These are phyloP conservation scores for Aphodius sticticus DNA, from an alignment of 2,888 invertebrate genomes.

Conservation along the genomic window DNA sequence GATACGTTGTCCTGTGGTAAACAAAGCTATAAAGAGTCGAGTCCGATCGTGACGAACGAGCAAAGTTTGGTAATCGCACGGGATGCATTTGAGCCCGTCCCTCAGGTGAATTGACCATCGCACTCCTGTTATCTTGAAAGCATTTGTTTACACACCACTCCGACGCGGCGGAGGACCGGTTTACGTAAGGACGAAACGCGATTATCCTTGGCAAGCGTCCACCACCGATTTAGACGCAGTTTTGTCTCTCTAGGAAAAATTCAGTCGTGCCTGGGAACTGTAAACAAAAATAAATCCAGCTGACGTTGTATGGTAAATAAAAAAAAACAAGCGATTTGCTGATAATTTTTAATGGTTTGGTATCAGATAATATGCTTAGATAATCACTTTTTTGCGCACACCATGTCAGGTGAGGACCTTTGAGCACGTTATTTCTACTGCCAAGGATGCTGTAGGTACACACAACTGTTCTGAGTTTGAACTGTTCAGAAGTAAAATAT, in stretches of 20 bases:
- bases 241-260: neutral
- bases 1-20: slow-evolving; percentile 1
- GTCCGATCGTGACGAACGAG: slow-evolving; percentile 19
- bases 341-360: no score
- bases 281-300: neutral
- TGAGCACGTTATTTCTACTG: no score
- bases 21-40: slow-evolving; percentile 24
- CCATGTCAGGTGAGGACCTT: no score
- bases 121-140: slow-evolving; percentile 5
- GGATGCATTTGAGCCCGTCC: neutral
- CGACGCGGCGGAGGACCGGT: neutral
- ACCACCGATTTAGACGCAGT: neutral
- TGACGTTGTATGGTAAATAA: no score
- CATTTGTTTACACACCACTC: slow-evolving; percentile 15
- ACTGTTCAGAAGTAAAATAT: no score
- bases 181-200: neutral
- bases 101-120: slow-evolving; percentile 13
- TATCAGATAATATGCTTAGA: no score
- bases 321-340: no score
- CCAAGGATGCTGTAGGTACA: no score
- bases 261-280: neutral
- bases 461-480: no score
- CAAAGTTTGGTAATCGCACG: slow-evolving; percentile 8
- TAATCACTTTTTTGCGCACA: no score
- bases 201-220: neutral